A percentile compares a stretch with the other conserved stretches of the same genome.
Conservation (phyloP, 1,140 invertebrate species). For the Ceratina australensis region DNA sequence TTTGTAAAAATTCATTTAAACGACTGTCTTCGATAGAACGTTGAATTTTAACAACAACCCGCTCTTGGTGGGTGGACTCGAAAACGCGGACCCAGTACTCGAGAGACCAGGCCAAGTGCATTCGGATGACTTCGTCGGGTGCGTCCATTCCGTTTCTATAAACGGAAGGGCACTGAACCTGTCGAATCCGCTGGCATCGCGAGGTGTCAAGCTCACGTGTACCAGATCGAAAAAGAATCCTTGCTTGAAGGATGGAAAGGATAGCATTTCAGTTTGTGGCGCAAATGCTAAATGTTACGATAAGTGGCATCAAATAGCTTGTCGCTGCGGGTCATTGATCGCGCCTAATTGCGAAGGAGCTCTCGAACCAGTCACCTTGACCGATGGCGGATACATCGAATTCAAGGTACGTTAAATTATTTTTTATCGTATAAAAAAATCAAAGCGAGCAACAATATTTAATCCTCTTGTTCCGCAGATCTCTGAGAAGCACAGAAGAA, state of each 20-base stretch:
- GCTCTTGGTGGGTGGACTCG: slow-evolving; percentile 91
- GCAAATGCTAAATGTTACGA: slow-evolving; percentile 87
- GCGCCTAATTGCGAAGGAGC: slow-evolving; percentile 90
- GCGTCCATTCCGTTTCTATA: slow-evolving; percentile 92
- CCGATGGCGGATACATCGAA: slow-evolving; percentile 87
- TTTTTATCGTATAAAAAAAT: neutral
- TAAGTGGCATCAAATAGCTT: slow-evolving; percentile 88
- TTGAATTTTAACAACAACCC: slow-evolving; percentile 95
- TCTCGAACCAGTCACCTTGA: slow-evolving; percentile 89
- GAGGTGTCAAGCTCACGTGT: slow-evolving; percentile 88
- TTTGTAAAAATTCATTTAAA: too few species aligned
- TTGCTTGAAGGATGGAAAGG: slow-evolving; percentile 78
- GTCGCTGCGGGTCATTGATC: slow-evolving; percentile 84
- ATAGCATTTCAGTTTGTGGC: slow-evolving; percentile 82
- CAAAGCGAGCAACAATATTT: neutral
- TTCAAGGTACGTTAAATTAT: slow-evolving; percentile 79
- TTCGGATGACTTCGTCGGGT: slow-evolving; percentile 95
- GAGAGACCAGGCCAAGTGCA: slow-evolving; percentile 93
- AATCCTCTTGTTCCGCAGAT: slow-evolving; percentile 73
- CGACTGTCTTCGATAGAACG: slow-evolving; percentile 83
- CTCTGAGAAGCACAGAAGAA: slow-evolving; percentile 90
- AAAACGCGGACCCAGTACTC: slow-evolving; percentile 89
- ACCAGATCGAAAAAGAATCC: slow-evolving; percentile 83
- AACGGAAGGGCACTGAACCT: slow-evolving; percentile 91
- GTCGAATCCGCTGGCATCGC: slow-evolving; percentile 86